Evolutionary conservation across 2,113 vertebrate genomes (phyloP).

Genomic region (Bagarius yarrelli): DNA sequence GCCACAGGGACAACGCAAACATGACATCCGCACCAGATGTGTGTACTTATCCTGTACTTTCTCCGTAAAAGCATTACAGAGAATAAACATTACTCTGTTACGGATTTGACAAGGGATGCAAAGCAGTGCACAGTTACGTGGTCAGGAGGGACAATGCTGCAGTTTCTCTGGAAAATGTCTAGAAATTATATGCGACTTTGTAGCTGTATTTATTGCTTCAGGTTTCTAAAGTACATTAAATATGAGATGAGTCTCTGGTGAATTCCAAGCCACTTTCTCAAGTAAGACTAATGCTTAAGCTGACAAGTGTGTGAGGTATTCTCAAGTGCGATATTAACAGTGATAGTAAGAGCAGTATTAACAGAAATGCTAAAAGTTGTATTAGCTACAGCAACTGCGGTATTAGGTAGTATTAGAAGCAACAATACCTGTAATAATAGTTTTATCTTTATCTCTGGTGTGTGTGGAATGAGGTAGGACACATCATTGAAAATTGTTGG

Average conservation of each 20-base stretch:
- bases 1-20: slow-evolving; percentile 41
- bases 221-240: neutral
- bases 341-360: neutral
- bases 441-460: no score
- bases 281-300: neutral
- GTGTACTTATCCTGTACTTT: slow-evolving; percentile 28
- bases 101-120: slow-evolving; percentile 19
- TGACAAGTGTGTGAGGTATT: neutral
- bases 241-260: neutral
- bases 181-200: neutral
- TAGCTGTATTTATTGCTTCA: neutral
- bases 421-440: neutral
- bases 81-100: neutral
- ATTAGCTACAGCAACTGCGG: neutral
- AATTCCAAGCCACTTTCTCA: neutral
- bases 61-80: slow-evolving; percentile 31
- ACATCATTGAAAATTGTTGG: no score
- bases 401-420: neutral
- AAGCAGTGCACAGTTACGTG: slow-evolving; percentile 1
- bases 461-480: no score
- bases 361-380: neutral
- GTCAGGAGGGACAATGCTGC: slow-evolving; percentile 17
- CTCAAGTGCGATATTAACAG: neutral
- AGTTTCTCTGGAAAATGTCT: neutral
- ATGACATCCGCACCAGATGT: slow-evolving; percentile 39